Percentiles rank a stretch among this genome's conserved stretches.
Conservation (phyloP, 2,888 invertebrate species). For the Macaria liturata region DNA sequence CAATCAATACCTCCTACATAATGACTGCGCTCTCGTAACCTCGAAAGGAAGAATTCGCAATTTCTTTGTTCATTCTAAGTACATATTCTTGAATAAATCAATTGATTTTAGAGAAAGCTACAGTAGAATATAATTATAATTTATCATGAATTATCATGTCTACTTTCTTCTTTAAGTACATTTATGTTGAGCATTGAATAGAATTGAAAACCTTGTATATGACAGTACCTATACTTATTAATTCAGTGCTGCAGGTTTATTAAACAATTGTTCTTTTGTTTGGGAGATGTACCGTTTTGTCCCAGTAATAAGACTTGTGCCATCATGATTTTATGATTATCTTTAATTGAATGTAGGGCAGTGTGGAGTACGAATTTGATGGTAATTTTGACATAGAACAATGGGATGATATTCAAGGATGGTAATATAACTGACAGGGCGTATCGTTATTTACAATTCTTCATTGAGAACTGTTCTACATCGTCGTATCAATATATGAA, state of each 20-base stretch:
- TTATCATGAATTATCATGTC: constrained; percentile 18
- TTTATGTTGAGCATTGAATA: neutral
- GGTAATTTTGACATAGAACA: constrained; percentile 33
- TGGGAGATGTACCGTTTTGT: constrained; percentile 52
- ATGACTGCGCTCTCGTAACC: constrained; percentile 61
- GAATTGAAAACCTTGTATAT: constrained; percentile 37
- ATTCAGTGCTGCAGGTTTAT: constrained; percentile 30
- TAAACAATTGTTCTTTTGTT: constrained; percentile 54
- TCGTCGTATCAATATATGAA: too few species aligned
- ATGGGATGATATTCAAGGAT: constrained; percentile 27
- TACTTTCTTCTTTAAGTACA: constrained; percentile 12
- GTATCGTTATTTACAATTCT: too few species aligned
- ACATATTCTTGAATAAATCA: neutral
- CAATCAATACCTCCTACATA: constrained; percentile 27
- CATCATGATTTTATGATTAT: constrained; percentile 23
- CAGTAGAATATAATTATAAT: constrained; percentile 4
- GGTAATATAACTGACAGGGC: constrained; percentile 14
- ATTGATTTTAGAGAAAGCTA: constrained; percentile 12
- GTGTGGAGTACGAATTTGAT: constrained; percentile 30
- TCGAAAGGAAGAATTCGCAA: constrained; percentile 36
- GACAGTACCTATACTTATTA: neutral
- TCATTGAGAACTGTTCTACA: too few species aligned
- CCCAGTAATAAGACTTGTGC: constrained; percentile 29
- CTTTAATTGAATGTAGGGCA: constrained; percentile 35
- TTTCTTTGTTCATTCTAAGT: constrained; percentile 15